A percentile compares a stretch with the other conserved stretches of the same genome.
phyloP scores from a whole-genome alignment of 2,113 vertebrate species.

The Neodontobutis hainanensis region DNA sequence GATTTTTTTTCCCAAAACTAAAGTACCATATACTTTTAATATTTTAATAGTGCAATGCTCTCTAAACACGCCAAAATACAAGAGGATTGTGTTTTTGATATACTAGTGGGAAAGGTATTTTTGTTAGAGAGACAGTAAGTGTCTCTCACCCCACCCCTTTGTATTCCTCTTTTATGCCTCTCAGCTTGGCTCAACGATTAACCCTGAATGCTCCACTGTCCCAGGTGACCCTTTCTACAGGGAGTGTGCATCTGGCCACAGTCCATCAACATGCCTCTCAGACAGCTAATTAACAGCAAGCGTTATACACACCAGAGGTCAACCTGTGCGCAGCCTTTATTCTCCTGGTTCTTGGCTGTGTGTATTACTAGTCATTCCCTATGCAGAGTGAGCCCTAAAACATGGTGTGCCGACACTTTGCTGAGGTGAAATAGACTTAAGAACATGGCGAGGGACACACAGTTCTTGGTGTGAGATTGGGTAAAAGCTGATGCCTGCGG shows the following conservation, averaged over 20 bases:
- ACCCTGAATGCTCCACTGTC: constrained; percentile 63
- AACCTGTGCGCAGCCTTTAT: constrained; percentile 32
- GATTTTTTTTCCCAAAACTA: background rate
- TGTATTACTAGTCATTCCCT: constrained; percentile 25
- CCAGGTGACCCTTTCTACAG: constrained; percentile 56
- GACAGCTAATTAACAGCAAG: constrained; percentile 64
- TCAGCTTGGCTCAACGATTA: constrained; percentile 76
- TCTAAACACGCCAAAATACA: background rate
- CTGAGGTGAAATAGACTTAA: constrained; percentile 26
- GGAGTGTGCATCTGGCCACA: constrained; percentile 36
- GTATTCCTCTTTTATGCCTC: constrained; percentile 71
- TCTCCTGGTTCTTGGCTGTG: constrained; percentile 9
- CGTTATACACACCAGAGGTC: constrained; percentile 40
- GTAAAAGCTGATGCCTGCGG: constrained; percentile 40
- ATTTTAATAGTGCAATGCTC: background rate
- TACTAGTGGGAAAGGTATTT: constrained; percentile 60
- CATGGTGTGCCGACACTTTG: constrained; percentile 18
- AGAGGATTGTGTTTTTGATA: background rate
- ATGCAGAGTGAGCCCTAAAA: constrained; percentile 20
- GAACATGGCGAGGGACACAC: constrained; percentile 27
- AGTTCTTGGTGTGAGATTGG: constrained; percentile 20
- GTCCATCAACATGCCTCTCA: constrained; percentile 55
- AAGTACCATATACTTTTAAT: background rate
- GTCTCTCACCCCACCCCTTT: constrained; percentile 70
- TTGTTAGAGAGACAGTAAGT: constrained; percentile 59